These are phyloP conservation scores for Pterostichus madidus DNA, from an alignment of 2,888 invertebrate species.

Conservation along the genomic window DNA sequence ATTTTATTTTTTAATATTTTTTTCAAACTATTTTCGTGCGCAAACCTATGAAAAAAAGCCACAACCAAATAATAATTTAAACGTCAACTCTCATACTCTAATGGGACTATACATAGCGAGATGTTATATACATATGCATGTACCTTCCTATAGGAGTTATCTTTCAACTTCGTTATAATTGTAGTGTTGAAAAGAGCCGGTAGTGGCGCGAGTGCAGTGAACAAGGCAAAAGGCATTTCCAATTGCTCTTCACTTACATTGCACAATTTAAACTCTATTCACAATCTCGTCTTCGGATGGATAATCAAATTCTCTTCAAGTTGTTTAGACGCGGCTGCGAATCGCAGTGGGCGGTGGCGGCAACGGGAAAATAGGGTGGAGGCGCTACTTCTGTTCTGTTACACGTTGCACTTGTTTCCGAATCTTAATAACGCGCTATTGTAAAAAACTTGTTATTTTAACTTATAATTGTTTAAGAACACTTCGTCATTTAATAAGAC, in stretches of 20 bases:
- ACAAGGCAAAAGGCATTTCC: not conserved
- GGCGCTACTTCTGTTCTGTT: slow-evolving; percentile 10
- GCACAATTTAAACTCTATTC: slow-evolving; percentile 55
- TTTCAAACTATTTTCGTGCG: too few species aligned
- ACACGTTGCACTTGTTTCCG: slow-evolving; percentile 36
- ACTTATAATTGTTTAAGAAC: not conserved
- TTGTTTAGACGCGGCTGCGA: slow-evolving; percentile 33
- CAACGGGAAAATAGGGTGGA: not conserved
- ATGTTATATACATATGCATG: too few species aligned
- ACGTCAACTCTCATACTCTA: too few species aligned
- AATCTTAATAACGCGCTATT: slow-evolving; percentile 37
- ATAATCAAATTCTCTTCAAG: slow-evolving; percentile 53
- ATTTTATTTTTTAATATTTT: too few species aligned
- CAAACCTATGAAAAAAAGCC: too few species aligned
- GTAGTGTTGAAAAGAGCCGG: too few species aligned
- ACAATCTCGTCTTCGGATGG: slow-evolving; percentile 42
- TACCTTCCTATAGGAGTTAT: too few species aligned
- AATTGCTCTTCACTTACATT: slow-evolving; percentile 13
- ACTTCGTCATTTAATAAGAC: not conserved
- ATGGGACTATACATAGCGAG: too few species aligned
- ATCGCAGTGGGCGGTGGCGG: not conserved
- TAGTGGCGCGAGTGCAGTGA: too few species aligned
- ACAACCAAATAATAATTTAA: too few species aligned
- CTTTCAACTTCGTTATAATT: too few species aligned
- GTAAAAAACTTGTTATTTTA: slow-evolving; percentile 2